These are phyloP conservation scores for Lasioglossum figueresi DNA, from an alignment of 2,888 invertebrate species.

Conservation along the genomic window DNA sequence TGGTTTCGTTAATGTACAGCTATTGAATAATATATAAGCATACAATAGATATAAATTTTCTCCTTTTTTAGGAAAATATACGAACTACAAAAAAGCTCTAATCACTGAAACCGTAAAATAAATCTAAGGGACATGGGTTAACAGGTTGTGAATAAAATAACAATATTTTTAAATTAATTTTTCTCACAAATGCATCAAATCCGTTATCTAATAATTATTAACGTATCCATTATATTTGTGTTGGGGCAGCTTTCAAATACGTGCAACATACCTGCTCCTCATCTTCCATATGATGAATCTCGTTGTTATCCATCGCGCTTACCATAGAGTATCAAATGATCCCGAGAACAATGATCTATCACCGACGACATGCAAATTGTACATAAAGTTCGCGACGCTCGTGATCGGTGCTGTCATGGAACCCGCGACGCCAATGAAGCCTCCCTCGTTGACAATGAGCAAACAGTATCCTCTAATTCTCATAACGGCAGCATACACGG, in stretches of 20 bases:
- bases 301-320: conserved; percentile 55
- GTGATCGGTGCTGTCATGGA: conserved; percentile 29
- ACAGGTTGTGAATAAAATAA: no score
- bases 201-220: not conserved
- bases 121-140: no score
- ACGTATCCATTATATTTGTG: not conserved
- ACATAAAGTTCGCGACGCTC: not conserved
- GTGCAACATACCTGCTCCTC: conserved; percentile 60
- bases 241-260: not conserved
- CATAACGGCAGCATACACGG: not conserved
- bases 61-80: no score
- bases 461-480: not conserved
- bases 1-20: no score
- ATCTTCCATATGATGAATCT: conserved; percentile 54
- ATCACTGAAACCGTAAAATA: no score
- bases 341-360: not conserved
- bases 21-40: no score
- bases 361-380: not conserved
- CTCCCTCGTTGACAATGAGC: not conserved
- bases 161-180: no score
- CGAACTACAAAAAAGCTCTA: no score
- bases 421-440: not conserved
- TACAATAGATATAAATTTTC: no score
- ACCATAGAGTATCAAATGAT: not conserved
- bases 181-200: no score